Base-by-base conservation (phyloP, 2,113 vertebrate genomes). In the Siphamia tubifer region DNA sequence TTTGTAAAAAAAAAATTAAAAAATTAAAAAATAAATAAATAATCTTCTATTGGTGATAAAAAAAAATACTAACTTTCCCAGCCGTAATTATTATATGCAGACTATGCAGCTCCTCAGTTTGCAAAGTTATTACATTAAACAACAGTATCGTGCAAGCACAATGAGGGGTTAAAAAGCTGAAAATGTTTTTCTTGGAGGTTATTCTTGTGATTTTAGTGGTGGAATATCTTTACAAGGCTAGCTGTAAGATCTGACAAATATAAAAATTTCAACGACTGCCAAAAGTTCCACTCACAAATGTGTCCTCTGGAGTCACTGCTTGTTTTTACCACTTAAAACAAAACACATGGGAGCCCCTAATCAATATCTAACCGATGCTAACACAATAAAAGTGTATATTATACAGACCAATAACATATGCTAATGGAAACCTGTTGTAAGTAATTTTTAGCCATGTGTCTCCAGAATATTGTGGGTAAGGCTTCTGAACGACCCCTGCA, bases 401-500 rank as follows among this genome's bases (percentile, higher is more conserved):
- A 68, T 56, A 71, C 64, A 77, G 77, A 66, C 77, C 76, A 85
- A 79, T 74, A 87, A 78, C 80, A 67, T 13, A 45, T 51, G 25
- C 70, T 77, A 85, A 90, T 86, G 82, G 79, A 89, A 90, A 88
- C 75, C 84, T 73, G 82, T 79, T 85, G 76, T 69, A 80, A 79
- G 74, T 84, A 40, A 87, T 87, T 88, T 87, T 81, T 73, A 84
- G 82, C 85, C 77, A 82, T 67, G 74, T 85, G 86, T 89, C 77
- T 75, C 68, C 72, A 85, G 49, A 71, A 75, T 63, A 87, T 85
- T 91, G 86, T 30, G 86, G 87, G 28, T 38, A 69, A 85, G 74
- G 82, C 84, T 91, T 87, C 85, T 86, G 82, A 84, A 68, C 80
- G 77, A 87, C 82, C 89, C 83, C 86, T 83, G 71, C 73, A 55